Percentiles rank a stretch among this genome's conserved stretches.
These are phyloP conservation scores for Agrotis ipsilon DNA, from an alignment of 2,888 invertebrate species.

Conservation along the genomic window DNA sequence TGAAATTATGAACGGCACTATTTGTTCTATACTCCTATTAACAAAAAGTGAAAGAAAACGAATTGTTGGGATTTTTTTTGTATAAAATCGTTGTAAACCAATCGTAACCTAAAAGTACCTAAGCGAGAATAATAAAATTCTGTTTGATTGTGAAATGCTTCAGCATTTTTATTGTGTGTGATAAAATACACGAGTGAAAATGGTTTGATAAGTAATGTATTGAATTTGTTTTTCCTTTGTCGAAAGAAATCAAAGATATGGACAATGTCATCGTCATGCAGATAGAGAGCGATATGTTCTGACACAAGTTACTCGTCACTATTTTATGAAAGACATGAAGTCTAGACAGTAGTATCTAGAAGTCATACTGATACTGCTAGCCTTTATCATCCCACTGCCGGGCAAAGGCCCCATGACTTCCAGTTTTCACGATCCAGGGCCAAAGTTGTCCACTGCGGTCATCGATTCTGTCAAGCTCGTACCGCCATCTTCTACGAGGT, in stretches of 20 bases:
- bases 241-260: not conserved
- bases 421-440: too few relatives aligned
- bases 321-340: too few relatives aligned
- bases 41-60: conserved; percentile 8
- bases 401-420: too few relatives aligned
- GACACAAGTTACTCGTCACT: too few relatives aligned
- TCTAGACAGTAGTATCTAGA: too few relatives aligned
- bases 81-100: conserved; percentile 30
- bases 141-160: conserved; percentile 40
- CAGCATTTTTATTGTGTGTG: conserved; percentile 44
- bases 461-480: too few relatives aligned
- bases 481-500: too few relatives aligned
- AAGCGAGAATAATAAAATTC: conserved; percentile 23
- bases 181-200: conserved; percentile 30
- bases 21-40: conserved; percentile 4
- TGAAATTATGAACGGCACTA: not conserved
- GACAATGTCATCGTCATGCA: not conserved
- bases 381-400: too few relatives aligned
- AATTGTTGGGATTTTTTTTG: conserved; percentile 12
- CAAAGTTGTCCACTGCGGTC: too few relatives aligned
- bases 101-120: conserved; percentile 24
- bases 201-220: conserved; percentile 3
- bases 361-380: too few relatives aligned
- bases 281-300: not conserved
- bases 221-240: too few relatives aligned